Evolutionary conservation across 2,113 vertebrate genomes (phyloP), one percentile per base, ranked within the genome.

Genomic region (Diphyllodes magnificus): DNA sequence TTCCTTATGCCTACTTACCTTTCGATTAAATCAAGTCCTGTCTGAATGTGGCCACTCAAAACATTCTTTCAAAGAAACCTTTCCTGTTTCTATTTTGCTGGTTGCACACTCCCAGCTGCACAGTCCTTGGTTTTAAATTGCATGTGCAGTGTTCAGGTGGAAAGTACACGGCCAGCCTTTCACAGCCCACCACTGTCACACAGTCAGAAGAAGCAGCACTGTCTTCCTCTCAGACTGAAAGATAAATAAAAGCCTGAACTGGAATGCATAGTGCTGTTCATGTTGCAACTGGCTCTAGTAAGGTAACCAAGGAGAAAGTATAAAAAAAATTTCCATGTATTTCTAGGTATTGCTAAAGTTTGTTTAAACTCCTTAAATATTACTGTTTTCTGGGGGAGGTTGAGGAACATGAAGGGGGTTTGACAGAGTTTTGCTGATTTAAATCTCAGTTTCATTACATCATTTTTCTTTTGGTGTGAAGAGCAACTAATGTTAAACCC

Each of bases 1-100:
- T 94, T 92, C 72, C 64, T 86, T 81, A 65, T 92, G 90, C 79
- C 84, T 93, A 35, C 90, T 92, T 95, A 94, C 79, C 47, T 94
- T 94, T 75, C 51, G 61, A 3, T 88, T 70, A 84, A 89, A 78
- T 61, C 80, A 42, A 78, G 56, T 59, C 78, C 60, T 63, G 42
- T 28, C 68, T 88, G 76, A 90, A 88, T 63, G 64, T 56, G 72
- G 80, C 28, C 42, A 40, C 69, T 86, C 49, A 71, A 93, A 88
- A 88, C 84, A 59, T 66, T 78, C 15, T 72, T 77, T 76, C 44
- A 81, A 54, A 76, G 63, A 89, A 90, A 78, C 79, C 66, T 94
- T 97, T 96, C 91, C 80, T 86, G 69, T 84, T 91, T 70, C 76
- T 88, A 2, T 60, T 84, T 60, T 84, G 51, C 51, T 66, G 73